Conservation (phyloP, 2,113 vertebrate species). For the Alaudala cheleensis region DNA sequence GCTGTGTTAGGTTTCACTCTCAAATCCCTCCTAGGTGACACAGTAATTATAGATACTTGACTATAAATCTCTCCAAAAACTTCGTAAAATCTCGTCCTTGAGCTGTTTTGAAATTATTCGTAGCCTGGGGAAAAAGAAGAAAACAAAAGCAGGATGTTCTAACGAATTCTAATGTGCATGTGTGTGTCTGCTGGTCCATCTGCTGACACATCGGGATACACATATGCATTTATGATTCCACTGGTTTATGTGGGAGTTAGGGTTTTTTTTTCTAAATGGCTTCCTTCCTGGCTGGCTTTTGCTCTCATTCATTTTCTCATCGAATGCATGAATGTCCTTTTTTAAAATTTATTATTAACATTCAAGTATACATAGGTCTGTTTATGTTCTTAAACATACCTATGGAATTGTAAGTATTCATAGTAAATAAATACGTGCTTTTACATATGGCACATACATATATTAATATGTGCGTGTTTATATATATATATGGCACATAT, state of each 20-base stretch:
- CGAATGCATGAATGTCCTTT: accelerated
- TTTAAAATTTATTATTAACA: neutral
- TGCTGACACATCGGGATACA: neutral
- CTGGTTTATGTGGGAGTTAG: neutral
- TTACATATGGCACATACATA: neutral
- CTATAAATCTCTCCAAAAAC: neutral
- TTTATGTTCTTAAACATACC: neutral
- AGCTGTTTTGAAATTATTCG: conserved; percentile 18
- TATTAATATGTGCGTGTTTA: neutral
- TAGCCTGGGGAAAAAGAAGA: neutral
- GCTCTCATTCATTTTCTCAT: neutral
- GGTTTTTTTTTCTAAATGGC: neutral
- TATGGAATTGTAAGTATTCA: neutral
- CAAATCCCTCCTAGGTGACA: neutral
- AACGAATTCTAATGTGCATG: neutral
- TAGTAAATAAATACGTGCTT: neutral
- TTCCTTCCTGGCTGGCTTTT: neutral
- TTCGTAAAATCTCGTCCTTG: conserved; percentile 1
- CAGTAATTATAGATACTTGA: neutral
- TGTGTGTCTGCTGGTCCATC: neutral
- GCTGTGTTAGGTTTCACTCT: neutral
- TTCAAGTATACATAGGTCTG: neutral
- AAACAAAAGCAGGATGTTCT: conserved; percentile 45
- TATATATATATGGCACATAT: neutral
- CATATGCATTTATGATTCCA: neutral